Percentiles rank a stretch among this genome's conserved stretches.
phyloP scores from a whole-genome alignment of 2,797 vertebrate genomes.

The Acomys russatus region DNA sequence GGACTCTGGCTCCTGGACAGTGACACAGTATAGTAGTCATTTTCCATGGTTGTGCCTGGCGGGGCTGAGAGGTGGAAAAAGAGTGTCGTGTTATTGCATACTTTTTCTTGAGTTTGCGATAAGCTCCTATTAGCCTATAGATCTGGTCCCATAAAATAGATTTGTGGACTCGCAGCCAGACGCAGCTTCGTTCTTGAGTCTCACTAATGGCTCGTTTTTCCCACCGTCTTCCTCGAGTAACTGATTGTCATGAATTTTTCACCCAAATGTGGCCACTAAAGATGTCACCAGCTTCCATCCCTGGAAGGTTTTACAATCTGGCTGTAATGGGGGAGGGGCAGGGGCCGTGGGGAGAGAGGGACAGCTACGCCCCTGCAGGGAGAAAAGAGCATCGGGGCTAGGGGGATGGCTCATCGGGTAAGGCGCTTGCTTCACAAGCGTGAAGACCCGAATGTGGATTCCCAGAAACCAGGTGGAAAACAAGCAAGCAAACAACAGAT shows the following conservation, averaged over 20 bases:
- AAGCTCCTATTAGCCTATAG: slow-evolving; percentile 76
- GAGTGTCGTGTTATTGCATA: background rate
- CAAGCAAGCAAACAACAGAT: too few species aligned
- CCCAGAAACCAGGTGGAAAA: background rate
- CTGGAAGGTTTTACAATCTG: slow-evolving; percentile 73
- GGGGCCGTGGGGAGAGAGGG: background rate
- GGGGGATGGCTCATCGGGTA: background rate
- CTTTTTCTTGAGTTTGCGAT: slow-evolving; percentile 81
- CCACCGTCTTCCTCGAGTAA: slow-evolving; percentile 69
- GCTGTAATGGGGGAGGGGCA: slow-evolving; percentile 60
- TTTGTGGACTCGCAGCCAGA: slow-evolving; percentile 76
- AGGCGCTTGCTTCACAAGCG: background rate
- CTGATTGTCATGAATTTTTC: slow-evolving; percentile 84
- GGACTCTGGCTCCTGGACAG: background rate
- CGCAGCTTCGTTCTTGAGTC: slow-evolving; percentile 60
- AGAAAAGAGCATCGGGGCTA: background rate
- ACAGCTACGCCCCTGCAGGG: background rate
- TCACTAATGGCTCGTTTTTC: slow-evolving; percentile 62
- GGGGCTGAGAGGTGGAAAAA: background rate
- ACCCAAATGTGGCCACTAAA: slow-evolving; percentile 85
- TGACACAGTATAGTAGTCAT: background rate
- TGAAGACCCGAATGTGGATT: background rate
- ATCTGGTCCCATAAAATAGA: slow-evolving; percentile 83
- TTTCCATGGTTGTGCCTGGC: background rate
- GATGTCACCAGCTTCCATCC: slow-evolving; percentile 79